A percentile compares a stretch with the other conserved stretches of the same genome.
These are phyloP conservation scores for Trichosurus vulpecula DNA, from an alignment of 2,797 vertebrate genomes.

Conservation along the genomic window DNA sequence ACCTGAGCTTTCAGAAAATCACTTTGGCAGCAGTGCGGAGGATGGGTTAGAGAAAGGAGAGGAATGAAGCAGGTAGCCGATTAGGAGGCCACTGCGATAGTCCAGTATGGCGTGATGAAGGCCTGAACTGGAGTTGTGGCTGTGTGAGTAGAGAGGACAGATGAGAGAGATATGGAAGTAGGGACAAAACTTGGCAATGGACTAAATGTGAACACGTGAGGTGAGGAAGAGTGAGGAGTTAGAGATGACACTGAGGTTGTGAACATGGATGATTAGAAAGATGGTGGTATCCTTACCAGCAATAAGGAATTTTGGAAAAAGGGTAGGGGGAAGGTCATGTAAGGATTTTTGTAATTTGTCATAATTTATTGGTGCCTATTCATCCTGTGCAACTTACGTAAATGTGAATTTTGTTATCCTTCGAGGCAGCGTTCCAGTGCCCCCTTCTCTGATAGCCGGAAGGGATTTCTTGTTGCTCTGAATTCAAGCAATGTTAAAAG, in stretches of 20 bases:
- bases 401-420: background rate
- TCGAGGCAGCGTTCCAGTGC: background rate
- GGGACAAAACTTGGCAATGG: background rate
- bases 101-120: background rate
- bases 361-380: background rate
- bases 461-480: background rate
- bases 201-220: background rate
- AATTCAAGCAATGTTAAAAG: background rate
- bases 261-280: background rate
- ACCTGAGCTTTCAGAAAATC: background rate
- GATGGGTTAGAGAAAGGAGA: background rate
- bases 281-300: background rate
- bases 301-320: background rate
- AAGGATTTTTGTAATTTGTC: background rate
- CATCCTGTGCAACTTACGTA: background rate
- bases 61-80: background rate
- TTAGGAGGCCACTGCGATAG: background rate
- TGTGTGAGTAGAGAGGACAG: background rate
- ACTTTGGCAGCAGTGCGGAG: background rate
- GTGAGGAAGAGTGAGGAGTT: background rate
- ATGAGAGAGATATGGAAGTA: background rate
- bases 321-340: background rate
- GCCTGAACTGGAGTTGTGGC: background rate
- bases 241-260: background rate
- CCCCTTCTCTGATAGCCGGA: background rate